A percentile compares a stretch with the other conserved stretches of the same genome.
These are phyloP conservation scores for Mormyrops boulengeri DNA, from an alignment of 2,797 vertebrate species.

Conservation along the genomic window DNA sequence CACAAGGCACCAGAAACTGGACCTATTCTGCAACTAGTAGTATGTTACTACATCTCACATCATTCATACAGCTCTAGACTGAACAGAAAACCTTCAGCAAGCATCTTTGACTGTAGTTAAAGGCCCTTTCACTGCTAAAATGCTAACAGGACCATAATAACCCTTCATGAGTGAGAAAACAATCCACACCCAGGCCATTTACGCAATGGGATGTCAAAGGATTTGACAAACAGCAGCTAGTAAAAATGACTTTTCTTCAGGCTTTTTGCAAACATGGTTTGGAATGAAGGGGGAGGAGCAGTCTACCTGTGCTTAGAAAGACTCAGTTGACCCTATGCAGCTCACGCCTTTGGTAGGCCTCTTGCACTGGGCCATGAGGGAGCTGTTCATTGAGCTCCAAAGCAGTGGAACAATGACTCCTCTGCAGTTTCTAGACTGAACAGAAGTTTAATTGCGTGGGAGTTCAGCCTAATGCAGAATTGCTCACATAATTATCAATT, in stretches of 20 bases:
- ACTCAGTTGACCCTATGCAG: not conserved
- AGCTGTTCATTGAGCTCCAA: not conserved
- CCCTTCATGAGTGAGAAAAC: not conserved
- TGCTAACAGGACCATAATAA: not conserved
- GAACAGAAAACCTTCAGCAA: not conserved
- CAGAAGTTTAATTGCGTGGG: not conserved
- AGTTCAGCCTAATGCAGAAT: not conserved
- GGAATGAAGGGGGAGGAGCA: not conserved
- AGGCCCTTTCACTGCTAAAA: not conserved
- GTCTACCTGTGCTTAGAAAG: not conserved
- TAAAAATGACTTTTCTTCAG: not conserved
- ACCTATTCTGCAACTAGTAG: not conserved
- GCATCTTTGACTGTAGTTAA: not conserved
- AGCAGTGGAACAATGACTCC: not conserved
- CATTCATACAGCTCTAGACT: not conserved
- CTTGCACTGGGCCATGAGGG: not conserved
- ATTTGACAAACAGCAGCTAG: not conserved
- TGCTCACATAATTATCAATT: not conserved
- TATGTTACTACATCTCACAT: not conserved
- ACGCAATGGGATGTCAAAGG: not conserved
- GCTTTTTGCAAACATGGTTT: not conserved
- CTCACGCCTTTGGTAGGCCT: not conserved
- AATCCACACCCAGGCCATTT: not conserved
- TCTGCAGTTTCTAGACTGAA: not conserved
- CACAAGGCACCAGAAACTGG: not conserved